A percentile compares a stretch with the other conserved stretches of the same genome.
Conservation (phyloP, 2,888 invertebrate genomes). For the Agrenia bidenticulata region DNA sequence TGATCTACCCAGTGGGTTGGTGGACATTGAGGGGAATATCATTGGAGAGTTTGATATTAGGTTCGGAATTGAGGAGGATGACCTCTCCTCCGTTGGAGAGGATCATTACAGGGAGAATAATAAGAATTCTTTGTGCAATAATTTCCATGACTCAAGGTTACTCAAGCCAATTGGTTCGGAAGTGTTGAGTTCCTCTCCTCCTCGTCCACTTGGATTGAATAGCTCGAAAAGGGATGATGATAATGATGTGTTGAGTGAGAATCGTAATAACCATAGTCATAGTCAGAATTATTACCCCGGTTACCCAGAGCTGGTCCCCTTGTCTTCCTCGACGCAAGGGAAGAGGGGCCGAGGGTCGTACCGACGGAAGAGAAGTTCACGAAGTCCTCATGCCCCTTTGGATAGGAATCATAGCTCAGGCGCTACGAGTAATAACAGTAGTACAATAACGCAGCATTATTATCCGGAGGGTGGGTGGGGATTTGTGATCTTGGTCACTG, state of each 20-base stretch:
- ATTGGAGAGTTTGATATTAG: conserved; percentile 32
- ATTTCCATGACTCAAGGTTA: too few species aligned
- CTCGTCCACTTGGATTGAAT: too few species aligned
- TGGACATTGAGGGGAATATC: conserved; percentile 50
- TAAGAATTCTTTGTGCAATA: too few species aligned
- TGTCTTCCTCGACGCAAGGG: background rate
- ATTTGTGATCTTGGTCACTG: conserved; percentile 45
- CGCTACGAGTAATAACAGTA: conserved; percentile 35
- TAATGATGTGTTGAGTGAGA: too few species aligned
- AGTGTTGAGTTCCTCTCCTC: too few species aligned
- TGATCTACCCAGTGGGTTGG: conserved; percentile 50
- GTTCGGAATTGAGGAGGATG: conserved; percentile 46
- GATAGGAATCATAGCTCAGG: conserved; percentile 40
- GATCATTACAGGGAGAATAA: conserved; percentile 19
- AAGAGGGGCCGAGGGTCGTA: background rate
- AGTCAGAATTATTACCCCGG: background rate
- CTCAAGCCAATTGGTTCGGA: too few species aligned
- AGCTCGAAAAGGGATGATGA: too few species aligned
- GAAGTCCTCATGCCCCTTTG: conserved; percentile 34
- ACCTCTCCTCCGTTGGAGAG: conserved; percentile 41
- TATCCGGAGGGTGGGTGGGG: conserved; percentile 52
- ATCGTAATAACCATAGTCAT: too few species aligned
- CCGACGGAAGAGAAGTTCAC: conserved; percentile 18
- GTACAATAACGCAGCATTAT: conserved; percentile 51
- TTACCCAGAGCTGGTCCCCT: background rate